Base-by-base conservation (phyloP, 2,888 invertebrate species). In the Drosophila imparisetae region DNA sequence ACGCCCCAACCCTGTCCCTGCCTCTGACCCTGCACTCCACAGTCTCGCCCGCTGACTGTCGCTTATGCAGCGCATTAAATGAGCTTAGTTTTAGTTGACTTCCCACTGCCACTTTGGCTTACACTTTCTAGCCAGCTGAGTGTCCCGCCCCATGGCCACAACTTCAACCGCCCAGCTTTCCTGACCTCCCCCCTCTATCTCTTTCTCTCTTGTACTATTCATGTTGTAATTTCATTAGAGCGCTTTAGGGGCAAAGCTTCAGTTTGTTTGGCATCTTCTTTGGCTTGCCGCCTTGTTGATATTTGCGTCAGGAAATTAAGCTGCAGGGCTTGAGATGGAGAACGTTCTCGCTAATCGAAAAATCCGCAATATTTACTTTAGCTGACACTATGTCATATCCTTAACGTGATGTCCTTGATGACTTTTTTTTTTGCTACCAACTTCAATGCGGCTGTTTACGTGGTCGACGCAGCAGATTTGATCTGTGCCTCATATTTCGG, bases 81-180 rank as follows among this genome's bases (percentile, higher is more conserved):
- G 81, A 88, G 89, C 90, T 86, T 86, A 86, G 86, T 85, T 88
- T 85, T 88, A 85, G 88, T 85, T 86, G 86, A 86, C 86, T 90
- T 86, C 64, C 89, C 75, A 74, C 84, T 83, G 86, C 73, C 79
- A 86, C 86, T 84, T 86, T 89, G 87, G 89, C 89, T 86, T 83
- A 78, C 79, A 76, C 57, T 67, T 67, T 59, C 72, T 61, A 67
- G 65, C 68, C 69, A 67, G 49, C 76, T 42, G 45, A 65, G 66
- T 59, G 55, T 52, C 63, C 13, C 54, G 11, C 32, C 62, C 55
- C 45, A 59, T 61, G 36, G 27, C 72, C 70, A 30, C 50, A 61
- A 49, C 55, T 27, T 15, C 29, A 42, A 21, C 42, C 40, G 11
- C 8, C 27, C 55, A 18, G 18, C 21, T 32, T 32, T 5, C 2